Evolutionary conservation across 2,888 invertebrate species (phyloP).

Genomic region (Phyllotreta cruciferae): DNA sequence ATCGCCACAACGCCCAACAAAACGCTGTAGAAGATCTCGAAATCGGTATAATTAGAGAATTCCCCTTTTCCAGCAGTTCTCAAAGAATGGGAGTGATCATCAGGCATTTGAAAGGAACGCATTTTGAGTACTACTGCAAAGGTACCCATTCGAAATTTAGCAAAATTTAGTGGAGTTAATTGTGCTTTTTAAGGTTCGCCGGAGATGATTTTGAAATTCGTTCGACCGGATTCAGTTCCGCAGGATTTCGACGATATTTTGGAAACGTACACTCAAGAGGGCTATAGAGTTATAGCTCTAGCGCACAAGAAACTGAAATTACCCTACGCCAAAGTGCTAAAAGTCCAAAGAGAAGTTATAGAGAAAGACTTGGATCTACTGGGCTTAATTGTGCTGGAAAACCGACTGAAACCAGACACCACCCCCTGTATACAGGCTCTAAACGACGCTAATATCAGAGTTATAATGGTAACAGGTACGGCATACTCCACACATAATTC

Average conservation of each 20-base stretch:
- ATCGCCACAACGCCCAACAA: slow-evolving; percentile 40
- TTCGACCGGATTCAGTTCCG: slow-evolving; percentile 79
- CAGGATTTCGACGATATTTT: slow-evolving; percentile 78
- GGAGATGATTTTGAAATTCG: slow-evolving; percentile 86
- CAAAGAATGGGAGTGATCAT: slow-evolving; percentile 92
- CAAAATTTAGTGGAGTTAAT: too few relatives aligned
- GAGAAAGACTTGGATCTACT: slow-evolving; percentile 83
- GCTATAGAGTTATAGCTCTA: slow-evolving; percentile 91
- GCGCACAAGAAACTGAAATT: slow-evolving; percentile 77
- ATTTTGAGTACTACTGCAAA: slow-evolving; percentile 59
- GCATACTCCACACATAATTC: too few relatives aligned
- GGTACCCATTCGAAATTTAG: slow-evolving; percentile 58
- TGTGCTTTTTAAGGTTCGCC: slow-evolving; percentile 66
- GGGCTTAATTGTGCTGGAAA: slow-evolving; percentile 94
- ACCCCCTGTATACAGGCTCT: slow-evolving; percentile 80
- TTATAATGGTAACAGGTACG: slow-evolving; percentile 99
- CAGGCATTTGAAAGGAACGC: slow-evolving; percentile 68
- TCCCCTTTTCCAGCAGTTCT: slow-evolving; percentile 80
- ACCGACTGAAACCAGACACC: slow-evolving; percentile 89
- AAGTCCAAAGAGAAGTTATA: slow-evolving; percentile 77
- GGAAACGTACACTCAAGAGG: slow-evolving; percentile 87
- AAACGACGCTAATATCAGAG: slow-evolving; percentile 84
- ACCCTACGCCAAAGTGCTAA: slow-evolving; percentile 76
- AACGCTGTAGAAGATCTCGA: slow-evolving; percentile 66
- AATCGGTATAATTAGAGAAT: slow-evolving; percentile 75